Evolutionary conservation across 2,888 invertebrate species (phyloP), one percentile per base, ranked within the genome.

Genomic region (Opisthograptis luteolata): DNA sequence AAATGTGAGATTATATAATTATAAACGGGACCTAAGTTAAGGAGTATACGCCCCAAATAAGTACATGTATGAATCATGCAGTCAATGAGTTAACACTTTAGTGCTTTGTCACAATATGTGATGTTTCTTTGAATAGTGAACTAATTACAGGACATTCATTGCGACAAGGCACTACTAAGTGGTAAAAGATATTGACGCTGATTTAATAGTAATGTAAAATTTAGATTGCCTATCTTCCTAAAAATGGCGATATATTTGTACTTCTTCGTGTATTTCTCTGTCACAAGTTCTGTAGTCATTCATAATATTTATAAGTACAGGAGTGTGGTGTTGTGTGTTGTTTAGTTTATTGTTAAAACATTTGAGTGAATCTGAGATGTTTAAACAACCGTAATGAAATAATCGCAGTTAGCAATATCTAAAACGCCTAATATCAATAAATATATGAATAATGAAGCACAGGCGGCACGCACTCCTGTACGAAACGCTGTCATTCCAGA

Each of bases 401-500:
- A 24, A 8, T 24, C 24, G 24, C n/a, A n/a, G n/a, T n/a, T n/a
- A n/a, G n/a, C n/a, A n/a, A n/a, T n/a, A n/a, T n/a, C n/a, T n/a
- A n/a, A n/a, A n/a, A n/a, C n/a, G n/a, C n/a, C n/a, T n/a, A n/a
- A n/a, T n/a, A n/a, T n/a, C n/a, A n/a, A n/a, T n/a, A n/a, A n/a
- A n/a, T n/a, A n/a, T n/a, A n/a, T n/a, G n/a, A n/a, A n/a, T n/a
- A n/a, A n/a, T n/a, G n/a, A n/a, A n/a, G n/a, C n/a, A n/a, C n/a
- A n/a, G n/a, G n/a, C n/a, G n/a, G n/a, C n/a, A n/a, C n/a, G 8
- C 39, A 24, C 46, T 47, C 28, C 7, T 22, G 40, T 22, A 19
- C 30, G 2, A 0, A 8, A 12, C 6, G 2, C 35, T 35, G 45
- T 51, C 65, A 74, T 72, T 71, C 71, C 69, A 70, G 32, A 50